Percentiles rank a stretch among this genome's conserved stretches.
Conservation (phyloP, 2,888 invertebrate genomes). For the Holacanthella duospinosa region DNA sequence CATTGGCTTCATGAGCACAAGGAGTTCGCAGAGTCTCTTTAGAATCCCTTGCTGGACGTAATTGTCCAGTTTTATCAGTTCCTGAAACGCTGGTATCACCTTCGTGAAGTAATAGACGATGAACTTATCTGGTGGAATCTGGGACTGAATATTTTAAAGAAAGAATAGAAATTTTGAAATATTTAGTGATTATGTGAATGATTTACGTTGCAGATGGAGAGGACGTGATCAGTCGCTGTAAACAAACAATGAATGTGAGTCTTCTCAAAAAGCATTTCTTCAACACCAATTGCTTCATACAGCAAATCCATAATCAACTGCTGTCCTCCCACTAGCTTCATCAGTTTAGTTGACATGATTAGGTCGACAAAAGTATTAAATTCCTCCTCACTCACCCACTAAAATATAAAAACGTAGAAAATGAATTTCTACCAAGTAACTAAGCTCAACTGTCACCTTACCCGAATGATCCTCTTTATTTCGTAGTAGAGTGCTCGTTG, state of each 20-base stretch:
- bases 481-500: constrained; percentile 74
- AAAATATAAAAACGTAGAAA: constrained; percentile 12
- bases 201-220: constrained; percentile 81
- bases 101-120: not conserved
- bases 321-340: constrained; percentile 71
- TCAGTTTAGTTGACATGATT: constrained; percentile 66
- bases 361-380: constrained; percentile 81
- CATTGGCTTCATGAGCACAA: not conserved
- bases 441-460: too few relatives aligned
- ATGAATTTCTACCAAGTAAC: too few relatives aligned
- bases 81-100: not conserved
- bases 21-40: not conserved
- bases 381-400: constrained; percentile 85
- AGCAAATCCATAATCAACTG: constrained; percentile 77
- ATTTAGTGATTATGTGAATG: constrained; percentile 12
- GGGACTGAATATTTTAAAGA: constrained; percentile 30
- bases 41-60: not conserved
- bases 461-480: constrained; percentile 73
- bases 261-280: constrained; percentile 43
- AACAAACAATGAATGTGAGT: constrained; percentile 59
- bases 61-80: not conserved
- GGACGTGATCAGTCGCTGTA: constrained; percentile 72
- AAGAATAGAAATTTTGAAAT: constrained; percentile 13
- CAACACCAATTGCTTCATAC: constrained; percentile 73
- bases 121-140: not conserved